Conservation (phyloP, 2,797 vertebrate genomes). For the Eidolon dupreanum region DNA sequence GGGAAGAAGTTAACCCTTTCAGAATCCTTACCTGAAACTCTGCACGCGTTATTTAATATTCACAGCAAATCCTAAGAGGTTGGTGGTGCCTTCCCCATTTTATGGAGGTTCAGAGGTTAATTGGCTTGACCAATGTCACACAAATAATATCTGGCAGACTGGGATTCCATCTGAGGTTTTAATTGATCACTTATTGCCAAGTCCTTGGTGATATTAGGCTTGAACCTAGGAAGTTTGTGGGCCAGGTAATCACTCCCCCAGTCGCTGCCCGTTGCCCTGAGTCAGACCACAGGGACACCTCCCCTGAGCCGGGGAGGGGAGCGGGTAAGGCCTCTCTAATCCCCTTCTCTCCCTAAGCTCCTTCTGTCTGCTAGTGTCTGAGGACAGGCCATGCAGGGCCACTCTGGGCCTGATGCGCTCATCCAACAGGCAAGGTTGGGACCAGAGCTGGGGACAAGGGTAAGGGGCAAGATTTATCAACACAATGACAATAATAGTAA, state of each 20-base stretch:
- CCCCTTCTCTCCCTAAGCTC: conserved; percentile 73
- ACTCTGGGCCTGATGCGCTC: neutral
- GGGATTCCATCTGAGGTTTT: conserved; percentile 2
- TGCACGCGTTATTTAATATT: conserved; percentile 21
- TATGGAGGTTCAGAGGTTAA: neutral
- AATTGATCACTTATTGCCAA: neutral
- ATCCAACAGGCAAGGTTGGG: neutral
- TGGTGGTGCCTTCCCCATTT: neutral
- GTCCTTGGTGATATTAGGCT: neutral
- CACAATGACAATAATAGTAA: neutral
- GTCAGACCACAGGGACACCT: neutral
- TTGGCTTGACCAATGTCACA: neutral
- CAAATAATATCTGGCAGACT: neutral
- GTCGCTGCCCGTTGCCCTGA: neutral
- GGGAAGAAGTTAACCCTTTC: neutral
- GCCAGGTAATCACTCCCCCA: neutral
- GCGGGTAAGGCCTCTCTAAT: conserved; percentile 69
- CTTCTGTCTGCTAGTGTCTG: conserved; percentile 58
- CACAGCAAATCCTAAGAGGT: neutral
- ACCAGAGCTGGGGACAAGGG: neutral
- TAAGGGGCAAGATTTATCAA: neutral
- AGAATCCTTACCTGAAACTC: conserved; percentile 6
- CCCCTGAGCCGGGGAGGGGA: neutral
- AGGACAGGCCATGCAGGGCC: neutral
- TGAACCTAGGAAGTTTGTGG: neutral